Evolutionary conservation across 2,113 vertebrate genomes (phyloP), one percentile per base, ranked within the genome.

Genomic region (Myiopsitta monachus): DNA sequence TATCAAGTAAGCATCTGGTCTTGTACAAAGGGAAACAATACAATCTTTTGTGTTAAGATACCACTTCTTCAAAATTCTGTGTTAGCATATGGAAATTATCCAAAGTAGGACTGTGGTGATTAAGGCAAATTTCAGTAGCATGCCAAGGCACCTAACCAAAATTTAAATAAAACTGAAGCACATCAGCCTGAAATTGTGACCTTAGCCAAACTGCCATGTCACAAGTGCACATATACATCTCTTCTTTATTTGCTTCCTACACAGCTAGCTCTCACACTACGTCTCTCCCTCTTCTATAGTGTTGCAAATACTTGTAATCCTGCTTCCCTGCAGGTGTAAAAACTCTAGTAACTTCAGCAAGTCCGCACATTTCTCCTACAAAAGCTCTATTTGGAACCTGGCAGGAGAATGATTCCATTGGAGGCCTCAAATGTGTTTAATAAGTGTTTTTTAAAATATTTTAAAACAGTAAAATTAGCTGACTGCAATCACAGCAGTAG

Each of bases 281-380:
- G 4, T 22, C 16, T 62, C 36, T 73, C 30, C 18, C 11, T 61
- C n/a, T 22, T 24, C 18, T n/a, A 52, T 5, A 24, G 4, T 5
- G 4, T 28, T 73, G 3, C 1, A 5, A 66, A 21, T 51, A 23
- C 28, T 14, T 6, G 0, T 49, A 80, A 17, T 27, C 30, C 38
- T 52, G 11, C 5, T 15, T 14, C 4, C 55, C 61, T 62, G 6
- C 7, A 87, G 38, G 24, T 10, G 5, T 17, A 63, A 77, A 77
- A 73, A 85, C 21, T 70, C 4, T 4, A 26, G 11, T 14, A 36
- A 4, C 21, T 41, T 26, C 14, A 73, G 21, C 8, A 38, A 69
- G 6, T 17, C 30, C 0, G 0, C 14, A 18, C 7, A 9, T 64
- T 79, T 67, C 9, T 54, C 7, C 0, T 51, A 5, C 11, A 41